A percentile compares a stretch with the other conserved stretches of the same genome.
These are phyloP conservation scores for Anoura caudifer DNA, from an alignment of 2,113 vertebrate genomes.

Conservation along the genomic window DNA sequence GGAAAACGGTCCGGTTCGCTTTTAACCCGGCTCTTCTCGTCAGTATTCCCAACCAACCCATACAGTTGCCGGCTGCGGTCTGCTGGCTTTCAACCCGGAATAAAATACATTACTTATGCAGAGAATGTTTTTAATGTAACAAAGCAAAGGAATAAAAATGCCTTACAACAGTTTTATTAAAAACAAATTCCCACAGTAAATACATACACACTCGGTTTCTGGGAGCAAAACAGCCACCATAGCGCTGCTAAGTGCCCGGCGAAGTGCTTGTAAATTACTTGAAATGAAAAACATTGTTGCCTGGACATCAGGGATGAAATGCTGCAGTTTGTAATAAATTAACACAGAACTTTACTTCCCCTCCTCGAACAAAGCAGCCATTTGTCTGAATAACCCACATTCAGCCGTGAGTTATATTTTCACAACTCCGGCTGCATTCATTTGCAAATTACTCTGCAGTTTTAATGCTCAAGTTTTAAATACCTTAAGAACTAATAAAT, in stretches of 20 bases:
- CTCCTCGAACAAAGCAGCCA: slow-evolving; percentile 86
- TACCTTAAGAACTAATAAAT: slow-evolving; percentile 94
- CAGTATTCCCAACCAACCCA: slow-evolving; percentile 66
- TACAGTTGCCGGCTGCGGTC: slow-evolving; percentile 79
- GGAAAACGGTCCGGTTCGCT: slow-evolving; percentile 70
- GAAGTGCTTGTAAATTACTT: slow-evolving; percentile 91
- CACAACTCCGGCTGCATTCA: slow-evolving; percentile 95
- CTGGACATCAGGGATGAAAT: slow-evolving; percentile 95
- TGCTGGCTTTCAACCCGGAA: slow-evolving; percentile 80
- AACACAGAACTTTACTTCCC: slow-evolving; percentile 89
- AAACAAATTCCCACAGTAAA: slow-evolving; percentile 92
- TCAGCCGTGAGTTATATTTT: slow-evolving; percentile 95
- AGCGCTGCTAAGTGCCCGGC: slow-evolving; percentile 86
- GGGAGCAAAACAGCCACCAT: slow-evolving; percentile 82
- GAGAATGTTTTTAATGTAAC: slow-evolving; percentile 85
- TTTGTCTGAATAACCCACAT: slow-evolving; percentile 93
- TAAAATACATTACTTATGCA: slow-evolving; percentile 87
- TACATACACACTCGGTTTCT: slow-evolving; percentile 85
- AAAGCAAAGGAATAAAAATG: slow-evolving; percentile 88
- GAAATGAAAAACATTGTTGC: slow-evolving; percentile 94
- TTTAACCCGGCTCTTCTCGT: slow-evolving; percentile 66
- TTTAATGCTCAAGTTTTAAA: slow-evolving; percentile 94
- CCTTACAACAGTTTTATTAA: slow-evolving; percentile 88
- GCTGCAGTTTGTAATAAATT: slow-evolving; percentile 97
- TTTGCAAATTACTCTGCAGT: slow-evolving; percentile 95